Evolutionary conservation across 2,888 invertebrate genomes (phyloP).

Genomic region (Dichetophora obliterata): DNA sequence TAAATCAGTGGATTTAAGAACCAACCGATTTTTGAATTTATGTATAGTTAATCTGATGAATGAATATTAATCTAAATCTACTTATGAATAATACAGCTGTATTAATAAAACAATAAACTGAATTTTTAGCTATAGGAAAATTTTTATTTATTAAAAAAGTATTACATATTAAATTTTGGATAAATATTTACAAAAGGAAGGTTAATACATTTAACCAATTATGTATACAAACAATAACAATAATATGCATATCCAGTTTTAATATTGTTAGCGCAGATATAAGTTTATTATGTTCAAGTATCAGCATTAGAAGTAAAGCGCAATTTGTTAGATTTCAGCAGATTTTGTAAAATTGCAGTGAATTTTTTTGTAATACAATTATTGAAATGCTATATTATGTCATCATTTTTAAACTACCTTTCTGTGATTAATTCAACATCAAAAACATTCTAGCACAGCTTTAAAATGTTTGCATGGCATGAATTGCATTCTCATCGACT

Average conservation of each 20-base stretch:
- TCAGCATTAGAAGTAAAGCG: not conserved
- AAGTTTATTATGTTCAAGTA: not conserved
- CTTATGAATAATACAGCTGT: not conserved
- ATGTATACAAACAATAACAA: not conserved
- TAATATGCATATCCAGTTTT: not conserved
- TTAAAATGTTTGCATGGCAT: slow-evolving; percentile 25
- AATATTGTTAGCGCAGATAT: slow-evolving; percentile 6
- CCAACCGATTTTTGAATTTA: no score
- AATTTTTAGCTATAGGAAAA: slow-evolving; percentile 1
- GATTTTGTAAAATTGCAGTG: not conserved
- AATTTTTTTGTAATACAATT: not conserved
- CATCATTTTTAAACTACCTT: slow-evolving; percentile 24
- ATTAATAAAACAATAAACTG: slow-evolving; percentile 24
- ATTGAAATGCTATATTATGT: no score
- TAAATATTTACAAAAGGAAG: slow-evolving; percentile 15
- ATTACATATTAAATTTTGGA: slow-evolving; percentile 10
- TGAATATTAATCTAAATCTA: no score
- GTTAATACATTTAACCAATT: not conserved
- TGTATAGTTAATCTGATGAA: no score
- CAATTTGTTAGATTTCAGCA: not conserved
- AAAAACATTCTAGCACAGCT: slow-evolving; percentile 18
- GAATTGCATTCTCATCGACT: slow-evolving; percentile 33
- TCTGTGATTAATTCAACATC: slow-evolving; percentile 22
- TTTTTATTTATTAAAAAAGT: slow-evolving; percentile 9
- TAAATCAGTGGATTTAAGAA: no score